Evolutionary conservation across 2,113 vertebrate species (phyloP).

Genomic region (Petaurus breviceps): DNA sequence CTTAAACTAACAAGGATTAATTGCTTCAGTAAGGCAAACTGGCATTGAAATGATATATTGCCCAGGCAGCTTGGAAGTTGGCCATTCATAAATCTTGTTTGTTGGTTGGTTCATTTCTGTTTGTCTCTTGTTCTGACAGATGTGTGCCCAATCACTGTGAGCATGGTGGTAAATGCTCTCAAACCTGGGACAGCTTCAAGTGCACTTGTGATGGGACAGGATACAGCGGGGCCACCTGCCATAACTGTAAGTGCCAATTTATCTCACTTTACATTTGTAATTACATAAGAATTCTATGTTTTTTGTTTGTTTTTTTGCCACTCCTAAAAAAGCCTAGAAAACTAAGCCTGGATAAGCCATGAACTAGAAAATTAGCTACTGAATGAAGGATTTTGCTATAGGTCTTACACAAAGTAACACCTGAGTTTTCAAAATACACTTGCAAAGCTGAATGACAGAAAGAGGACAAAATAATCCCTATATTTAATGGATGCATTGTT

Average conservation of each 20-base stretch:
- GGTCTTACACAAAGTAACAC: background rate
- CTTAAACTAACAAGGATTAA: conserved; percentile 81
- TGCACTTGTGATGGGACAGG: conserved; percentile 95
- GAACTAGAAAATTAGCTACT: background rate
- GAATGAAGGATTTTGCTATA: background rate
- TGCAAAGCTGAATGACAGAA: background rate
- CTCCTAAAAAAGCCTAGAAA: background rate
- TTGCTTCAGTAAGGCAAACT: conserved; percentile 70
- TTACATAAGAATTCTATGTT: background rate
- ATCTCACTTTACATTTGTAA: conserved; percentile 34
- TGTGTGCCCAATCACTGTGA: conserved; percentile 99
- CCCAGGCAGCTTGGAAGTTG: conserved; percentile 70
- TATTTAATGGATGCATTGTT: background rate
- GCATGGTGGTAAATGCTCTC: conserved; percentile 93
- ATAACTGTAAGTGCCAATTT: conserved; percentile 91
- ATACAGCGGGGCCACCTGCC: conserved; percentile 96
- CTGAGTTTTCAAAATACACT: background rate
- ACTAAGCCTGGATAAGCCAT: conserved; percentile 22
- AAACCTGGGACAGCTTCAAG: conserved; percentile 97
- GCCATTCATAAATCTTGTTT: conserved; percentile 67
- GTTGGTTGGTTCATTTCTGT: conserved; percentile 74
- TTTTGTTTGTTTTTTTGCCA: background rate
- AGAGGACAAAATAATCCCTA: fast-evolving
- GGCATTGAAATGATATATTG: conserved; percentile 52
- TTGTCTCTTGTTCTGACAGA: conserved; percentile 84